phyloP scores from a whole-genome alignment of 2,797 vertebrate species.

The Acipenser oxyrinchus region DNA sequence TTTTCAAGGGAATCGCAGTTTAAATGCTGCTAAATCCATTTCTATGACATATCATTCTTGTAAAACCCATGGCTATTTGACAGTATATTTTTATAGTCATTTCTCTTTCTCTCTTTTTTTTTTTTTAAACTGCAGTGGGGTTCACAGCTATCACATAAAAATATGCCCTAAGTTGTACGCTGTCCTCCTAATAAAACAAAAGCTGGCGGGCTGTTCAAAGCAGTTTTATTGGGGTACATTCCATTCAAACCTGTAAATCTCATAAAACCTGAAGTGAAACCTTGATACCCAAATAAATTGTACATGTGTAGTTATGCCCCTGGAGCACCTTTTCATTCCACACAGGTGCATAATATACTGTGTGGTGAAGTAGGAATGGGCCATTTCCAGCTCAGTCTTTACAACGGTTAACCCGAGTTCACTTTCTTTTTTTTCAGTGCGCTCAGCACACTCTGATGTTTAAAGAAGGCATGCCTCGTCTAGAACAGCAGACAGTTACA shows the following conservation, averaged over 20 bases:
- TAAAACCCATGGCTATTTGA: constrained; percentile 11
- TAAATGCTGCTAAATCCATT: not conserved
- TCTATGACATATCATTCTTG: not conserved
- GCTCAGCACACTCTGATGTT: constrained; percentile 19
- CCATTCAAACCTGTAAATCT: constrained; percentile 58
- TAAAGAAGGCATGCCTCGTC: constrained; percentile 28
- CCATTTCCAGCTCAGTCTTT: not conserved
- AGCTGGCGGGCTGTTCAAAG: constrained; percentile 52
- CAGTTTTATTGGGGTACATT: constrained; percentile 55
- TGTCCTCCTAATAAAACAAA: constrained; percentile 46
- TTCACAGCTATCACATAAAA: constrained; percentile 51
- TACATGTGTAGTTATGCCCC: constrained; percentile 37
- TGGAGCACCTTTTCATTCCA: constrained; percentile 13
- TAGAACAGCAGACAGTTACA: constrained; percentile 51
- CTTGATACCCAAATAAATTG: constrained; percentile 57
- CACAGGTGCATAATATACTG: constrained; percentile 27
- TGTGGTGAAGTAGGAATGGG: too few relatives aligned
- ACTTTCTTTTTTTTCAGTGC: constrained; percentile 8
- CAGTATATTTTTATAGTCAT: constrained; percentile 36
- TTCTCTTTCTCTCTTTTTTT: constrained; percentile 41
- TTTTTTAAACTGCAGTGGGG: constrained; percentile 38
- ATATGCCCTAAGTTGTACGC: constrained; percentile 36
- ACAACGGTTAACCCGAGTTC: constrained; percentile 3
- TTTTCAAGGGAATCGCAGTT: too few relatives aligned
- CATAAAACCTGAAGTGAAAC: constrained; percentile 52